Percentiles rank a stretch among this genome's conserved stretches.
Conservation (phyloP, 2,797 vertebrate species). For the Lagodon rhomboides region DNA sequence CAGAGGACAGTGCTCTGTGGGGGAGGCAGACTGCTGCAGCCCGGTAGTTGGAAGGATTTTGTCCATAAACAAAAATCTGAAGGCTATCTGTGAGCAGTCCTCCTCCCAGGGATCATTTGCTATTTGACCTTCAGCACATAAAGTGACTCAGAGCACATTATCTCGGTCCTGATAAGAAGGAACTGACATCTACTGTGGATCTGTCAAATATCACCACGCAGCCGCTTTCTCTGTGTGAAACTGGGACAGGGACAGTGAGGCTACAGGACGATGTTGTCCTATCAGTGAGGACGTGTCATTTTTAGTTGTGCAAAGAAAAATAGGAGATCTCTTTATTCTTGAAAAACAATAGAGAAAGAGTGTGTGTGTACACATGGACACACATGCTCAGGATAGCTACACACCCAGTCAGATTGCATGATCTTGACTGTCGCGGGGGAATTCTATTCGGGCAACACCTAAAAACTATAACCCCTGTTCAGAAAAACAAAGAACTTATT, state of each 20-base stretch:
- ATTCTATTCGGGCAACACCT: constrained; percentile 57
- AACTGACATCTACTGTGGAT: constrained; percentile 13
- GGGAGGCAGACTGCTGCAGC: constrained; percentile 19
- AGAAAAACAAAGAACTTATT: background rate
- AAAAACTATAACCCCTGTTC: background rate
- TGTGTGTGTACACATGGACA: too few species aligned
- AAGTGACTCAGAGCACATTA: constrained; percentile 49
- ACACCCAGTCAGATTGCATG: constrained; percentile 60
- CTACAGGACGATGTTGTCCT: constrained; percentile 8
- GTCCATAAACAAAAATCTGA: background rate
- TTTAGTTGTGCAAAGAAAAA: constrained; percentile 27
- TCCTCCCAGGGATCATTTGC: constrained; percentile 13
- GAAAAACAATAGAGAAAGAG: too few species aligned
- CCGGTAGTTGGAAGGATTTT: background rate
- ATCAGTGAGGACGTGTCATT: background rate
- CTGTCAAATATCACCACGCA: constrained; percentile 20
- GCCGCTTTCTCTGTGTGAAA: constrained; percentile 13
- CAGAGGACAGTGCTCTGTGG: constrained; percentile 20
- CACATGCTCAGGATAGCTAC: constrained; percentile 19
- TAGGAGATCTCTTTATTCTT: too few species aligned
- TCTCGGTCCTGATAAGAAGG: constrained; percentile 58
- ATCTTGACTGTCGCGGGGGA: constrained; percentile 58
- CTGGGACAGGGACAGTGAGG: background rate
- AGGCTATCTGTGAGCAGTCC: background rate
- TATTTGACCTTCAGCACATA: constrained; percentile 60